Conservation (phyloP, 2,888 invertebrate species). For the Drosophila austrosaltans region DNA sequence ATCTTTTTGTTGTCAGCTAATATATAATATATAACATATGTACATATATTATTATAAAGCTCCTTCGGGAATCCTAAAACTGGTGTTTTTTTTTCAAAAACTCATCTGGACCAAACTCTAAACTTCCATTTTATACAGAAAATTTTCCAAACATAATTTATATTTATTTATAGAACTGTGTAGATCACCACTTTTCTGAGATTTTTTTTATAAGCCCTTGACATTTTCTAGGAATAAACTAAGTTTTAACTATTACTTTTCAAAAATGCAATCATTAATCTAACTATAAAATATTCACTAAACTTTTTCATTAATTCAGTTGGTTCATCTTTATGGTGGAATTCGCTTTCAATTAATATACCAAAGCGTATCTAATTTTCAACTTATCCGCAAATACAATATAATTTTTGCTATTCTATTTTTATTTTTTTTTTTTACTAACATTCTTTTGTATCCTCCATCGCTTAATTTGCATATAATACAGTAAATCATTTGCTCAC, state of each 20-base stretch:
- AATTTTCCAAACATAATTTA: too few relatives aligned
- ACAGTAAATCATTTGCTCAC: constrained; percentile 50
- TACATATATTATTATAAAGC: too few relatives aligned
- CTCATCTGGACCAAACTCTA: too few relatives aligned
- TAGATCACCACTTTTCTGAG: too few relatives aligned
- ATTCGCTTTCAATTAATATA: constrained; percentile 41
- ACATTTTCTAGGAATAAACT: not conserved
- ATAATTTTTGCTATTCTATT: not conserved
- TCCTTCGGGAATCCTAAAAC: too few relatives aligned
- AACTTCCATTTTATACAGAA: too few relatives aligned
- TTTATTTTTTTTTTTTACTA: constrained; percentile 26
- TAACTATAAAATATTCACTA: constrained; percentile 4
- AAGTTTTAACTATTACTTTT: not conserved
- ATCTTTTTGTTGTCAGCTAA: too few relatives aligned
- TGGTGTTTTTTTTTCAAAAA: too few relatives aligned
- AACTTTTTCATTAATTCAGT: constrained; percentile 8
- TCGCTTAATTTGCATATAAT: constrained; percentile 62
- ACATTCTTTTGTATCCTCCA: constrained; percentile 30
- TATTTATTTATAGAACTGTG: too few relatives aligned
- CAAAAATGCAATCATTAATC: not conserved
- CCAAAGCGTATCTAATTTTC: constrained; percentile 64
- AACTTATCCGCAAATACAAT: constrained; percentile 39
- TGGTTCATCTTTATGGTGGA: constrained; percentile 19
- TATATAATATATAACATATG: too few relatives aligned
- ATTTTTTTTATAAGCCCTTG: not conserved